Evolutionary conservation across 2,797 vertebrate genomes (phyloP).

Genomic region (Oryzias dopingdopingensis): DNA sequence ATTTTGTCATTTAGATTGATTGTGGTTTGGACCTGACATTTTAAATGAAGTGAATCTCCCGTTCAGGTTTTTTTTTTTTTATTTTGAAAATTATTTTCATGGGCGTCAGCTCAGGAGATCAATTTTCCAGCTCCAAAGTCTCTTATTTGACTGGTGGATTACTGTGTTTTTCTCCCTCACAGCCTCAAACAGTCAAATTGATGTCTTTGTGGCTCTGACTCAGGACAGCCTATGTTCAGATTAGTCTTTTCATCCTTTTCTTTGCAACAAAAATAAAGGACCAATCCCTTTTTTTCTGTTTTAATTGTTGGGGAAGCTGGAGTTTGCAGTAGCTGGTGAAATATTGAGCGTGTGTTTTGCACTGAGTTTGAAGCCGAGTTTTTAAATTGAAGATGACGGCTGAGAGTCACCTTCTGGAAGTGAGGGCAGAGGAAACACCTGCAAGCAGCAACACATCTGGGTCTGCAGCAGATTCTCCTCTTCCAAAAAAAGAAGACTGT

Average conservation of each 20-base stretch:
- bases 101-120: conserved; percentile 26
- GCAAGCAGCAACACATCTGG: conserved; percentile 50
- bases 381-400: conserved; percentile 39
- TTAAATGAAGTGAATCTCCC: conserved; percentile 6
- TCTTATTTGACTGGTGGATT: conserved; percentile 53
- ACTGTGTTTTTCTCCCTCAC: conserved; percentile 52
- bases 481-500: conserved; percentile 27
- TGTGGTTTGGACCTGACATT: conserved; percentile 14
- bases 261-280: conserved; percentile 23
- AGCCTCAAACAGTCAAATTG: conserved; percentile 48
- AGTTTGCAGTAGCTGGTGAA: conserved; percentile 44
- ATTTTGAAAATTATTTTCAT: conserved; percentile 25
- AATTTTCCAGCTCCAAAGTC: conserved; percentile 46
- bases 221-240: conserved; percentile 39
- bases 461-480: conserved; percentile 23
- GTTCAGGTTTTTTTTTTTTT: conserved; percentile 6
- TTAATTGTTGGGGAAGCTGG: conserved; percentile 10
- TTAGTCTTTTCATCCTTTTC: conserved; percentile 34
- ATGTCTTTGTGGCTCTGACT: conserved; percentile 39
- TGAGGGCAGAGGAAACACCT: conserved; percentile 70
- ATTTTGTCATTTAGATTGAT: conserved; percentile 20
- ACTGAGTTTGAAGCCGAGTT: conserved; percentile 37
- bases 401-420: conserved; percentile 44
- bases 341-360: conserved; percentile 38
- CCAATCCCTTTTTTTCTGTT: conserved; percentile 4